Evolutionary conservation across 2,113 vertebrate species (phyloP), one percentile per base, ranked within the genome.

Genomic region (Scophthalmus maximus): DNA sequence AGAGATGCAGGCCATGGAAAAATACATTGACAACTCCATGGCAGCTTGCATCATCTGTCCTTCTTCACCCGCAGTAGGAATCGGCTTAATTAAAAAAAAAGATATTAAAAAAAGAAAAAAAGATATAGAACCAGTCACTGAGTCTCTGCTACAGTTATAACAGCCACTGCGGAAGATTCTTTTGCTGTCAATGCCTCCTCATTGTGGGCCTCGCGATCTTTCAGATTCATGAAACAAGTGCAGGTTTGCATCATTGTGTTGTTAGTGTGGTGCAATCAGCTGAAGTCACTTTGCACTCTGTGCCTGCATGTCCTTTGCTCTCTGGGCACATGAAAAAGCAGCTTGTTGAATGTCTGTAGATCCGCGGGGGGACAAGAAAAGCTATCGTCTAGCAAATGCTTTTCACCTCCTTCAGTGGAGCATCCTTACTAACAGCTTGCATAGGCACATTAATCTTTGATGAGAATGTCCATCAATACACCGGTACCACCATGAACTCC

Each of bases 361-460:
- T 34, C 9, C 32, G 9, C 32, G 5, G 5, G 32, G 32, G 58
- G 69, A 74, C 18, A 57, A 17, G 67, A 61, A 38, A 62, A 44
- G 18, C 18, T 3, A 46, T 42, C 0, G 9, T 63, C 47, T 40
- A 64, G 38, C 55, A 85, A 73, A 56, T 53, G 30, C 22, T 67
- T 77, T 73, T 67, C 57, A 65, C 63, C 64, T 69, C 62, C 44
- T 55, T 73, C 69, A 73, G 50, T 8, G 23, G 65, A 68, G 56
- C 56, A 1, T 49, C 11, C 68, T 65, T 47, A 63, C 20, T 63
- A 46, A 51, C 18, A 44, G 68, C 62, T 49, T 68, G 58, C 76
- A 69, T 87, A 73, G 80, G 85, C 81, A 68, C 30, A 81, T 78
- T 53, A 47, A 81, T 63, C 4, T 64, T 82, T 85, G 56, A 88